These are phyloP conservation scores for Eudasyphora cyanicolor DNA, from an alignment of 2,888 invertebrate genomes.

Conservation along the genomic window DNA sequence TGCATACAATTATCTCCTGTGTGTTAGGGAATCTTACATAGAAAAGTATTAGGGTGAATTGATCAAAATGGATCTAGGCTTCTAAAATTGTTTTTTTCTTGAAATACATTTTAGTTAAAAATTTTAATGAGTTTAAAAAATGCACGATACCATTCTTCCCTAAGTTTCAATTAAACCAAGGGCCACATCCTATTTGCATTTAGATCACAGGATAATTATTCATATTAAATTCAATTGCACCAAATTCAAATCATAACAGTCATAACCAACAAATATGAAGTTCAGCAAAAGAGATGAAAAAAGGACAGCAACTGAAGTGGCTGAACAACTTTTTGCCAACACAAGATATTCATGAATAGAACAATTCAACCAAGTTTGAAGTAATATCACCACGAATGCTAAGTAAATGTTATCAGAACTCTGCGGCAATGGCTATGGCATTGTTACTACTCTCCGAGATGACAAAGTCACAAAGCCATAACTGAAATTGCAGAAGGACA, in stretches of 20 bases:
- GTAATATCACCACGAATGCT: not conserved
- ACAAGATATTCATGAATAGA: not conserved
- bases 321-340: not conserved
- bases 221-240: not conserved
- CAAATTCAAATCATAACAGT: not conserved
- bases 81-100: not conserved
- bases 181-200: not conserved
- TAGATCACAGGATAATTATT: not conserved
- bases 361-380: not conserved
- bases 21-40: not conserved
- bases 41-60: conserved; percentile 11
- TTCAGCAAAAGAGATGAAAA: not conserved
- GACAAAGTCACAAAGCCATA: conserved; percentile 52
- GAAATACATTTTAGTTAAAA: not conserved
- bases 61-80: too few relatives aligned
- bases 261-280: not conserved
- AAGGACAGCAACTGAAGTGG: not conserved
- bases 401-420: not conserved
- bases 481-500: conserved; percentile 32
- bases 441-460: conserved; percentile 41
- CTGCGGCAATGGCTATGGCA: conserved; percentile 16
- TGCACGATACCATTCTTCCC: not conserved
- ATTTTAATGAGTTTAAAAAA: not conserved
- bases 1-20: not conserved
- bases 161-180: not conserved